These are phyloP conservation scores for Drosophila parthenogenetica DNA, from an alignment of 2,888 invertebrate genomes.

Conservation along the genomic window DNA sequence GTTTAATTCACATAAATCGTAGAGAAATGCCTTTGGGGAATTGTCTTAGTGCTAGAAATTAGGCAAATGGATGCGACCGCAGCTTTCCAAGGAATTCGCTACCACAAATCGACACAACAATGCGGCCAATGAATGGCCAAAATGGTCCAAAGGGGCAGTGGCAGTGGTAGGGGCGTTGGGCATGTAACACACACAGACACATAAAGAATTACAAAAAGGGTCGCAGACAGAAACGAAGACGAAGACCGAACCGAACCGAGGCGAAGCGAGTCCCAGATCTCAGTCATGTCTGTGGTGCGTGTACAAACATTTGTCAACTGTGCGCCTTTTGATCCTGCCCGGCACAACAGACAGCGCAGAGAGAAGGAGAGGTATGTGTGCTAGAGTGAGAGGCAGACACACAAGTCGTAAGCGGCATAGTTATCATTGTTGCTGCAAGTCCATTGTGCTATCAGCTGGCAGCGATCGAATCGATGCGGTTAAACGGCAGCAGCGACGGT, in stretches of 20 bases:
- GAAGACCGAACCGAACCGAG: background rate
- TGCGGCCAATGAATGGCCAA: constrained; percentile 52
- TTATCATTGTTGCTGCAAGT: constrained; percentile 69
- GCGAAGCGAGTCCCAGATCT: constrained; percentile 28
- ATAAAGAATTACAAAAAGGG: constrained; percentile 75
- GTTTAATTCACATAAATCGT: constrained; percentile 82
- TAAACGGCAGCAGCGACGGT: constrained; percentile 54
- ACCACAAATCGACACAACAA: constrained; percentile 62
- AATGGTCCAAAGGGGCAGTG: constrained; percentile 42
- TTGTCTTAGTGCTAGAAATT: constrained; percentile 69
- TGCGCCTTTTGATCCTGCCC: constrained; percentile 77
- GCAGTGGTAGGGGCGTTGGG: constrained; percentile 52
- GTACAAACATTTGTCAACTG: constrained; percentile 80
- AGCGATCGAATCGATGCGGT: constrained; percentile 75
- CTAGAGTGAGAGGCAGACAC: constrained; percentile 43
- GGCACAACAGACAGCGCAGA: constrained; percentile 50
- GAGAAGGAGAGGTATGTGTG: constrained; percentile 10
- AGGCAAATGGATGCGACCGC: constrained; percentile 70
- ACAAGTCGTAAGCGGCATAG: constrained; percentile 73
- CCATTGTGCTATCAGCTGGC: constrained; percentile 78
- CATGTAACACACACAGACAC: constrained; percentile 67
- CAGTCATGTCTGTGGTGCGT: constrained; percentile 43
- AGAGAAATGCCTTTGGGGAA: constrained; percentile 81
- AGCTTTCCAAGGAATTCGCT: constrained; percentile 75
- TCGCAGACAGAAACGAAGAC: constrained; percentile 45